phyloP scores from a whole-genome alignment of 35 echinoderm and acorn worm genomes.

The Antedon bifida region DNA sequence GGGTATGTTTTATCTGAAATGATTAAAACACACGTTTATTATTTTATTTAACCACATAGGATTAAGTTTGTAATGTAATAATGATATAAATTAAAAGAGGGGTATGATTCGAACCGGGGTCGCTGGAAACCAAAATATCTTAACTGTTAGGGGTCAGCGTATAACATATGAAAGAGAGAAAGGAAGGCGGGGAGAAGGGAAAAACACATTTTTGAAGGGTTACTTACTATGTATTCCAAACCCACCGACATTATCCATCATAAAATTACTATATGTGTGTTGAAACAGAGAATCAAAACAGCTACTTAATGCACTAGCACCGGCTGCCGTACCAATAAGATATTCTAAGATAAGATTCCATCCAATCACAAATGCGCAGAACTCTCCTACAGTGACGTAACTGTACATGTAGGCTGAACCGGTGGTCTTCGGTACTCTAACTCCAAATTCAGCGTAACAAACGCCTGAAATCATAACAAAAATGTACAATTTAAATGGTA shows the following conservation, averaged over 20 bases:
- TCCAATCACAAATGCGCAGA: constrained; percentile 83
- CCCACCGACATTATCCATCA: constrained; percentile 89
- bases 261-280: constrained; percentile 72
- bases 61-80: too few species aligned
- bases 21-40: not conserved
- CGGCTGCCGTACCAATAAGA: constrained; percentile 88
- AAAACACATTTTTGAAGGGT: not conserved
- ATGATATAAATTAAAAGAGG: too few species aligned
- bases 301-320: constrained; percentile 89
- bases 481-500: not conserved
- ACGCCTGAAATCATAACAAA: constrained; percentile 59
- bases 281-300: constrained; percentile 71
- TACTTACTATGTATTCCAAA: constrained; percentile 92
- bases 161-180: too few species aligned
- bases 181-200: too few species aligned
- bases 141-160: too few species aligned
- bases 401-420: constrained; percentile 96
- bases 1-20: constrained; percentile 73
- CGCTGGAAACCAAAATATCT: too few species aligned
- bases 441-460: constrained; percentile 95
- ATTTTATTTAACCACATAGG: too few species aligned
- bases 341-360: constrained; percentile 97
- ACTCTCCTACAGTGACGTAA: constrained; percentile 99
- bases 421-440: constrained; percentile 89
- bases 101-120: too few species aligned